These are phyloP conservation scores for Apocheima hispidaria DNA, from an alignment of 2,888 invertebrate species.

Conservation along the genomic window DNA sequence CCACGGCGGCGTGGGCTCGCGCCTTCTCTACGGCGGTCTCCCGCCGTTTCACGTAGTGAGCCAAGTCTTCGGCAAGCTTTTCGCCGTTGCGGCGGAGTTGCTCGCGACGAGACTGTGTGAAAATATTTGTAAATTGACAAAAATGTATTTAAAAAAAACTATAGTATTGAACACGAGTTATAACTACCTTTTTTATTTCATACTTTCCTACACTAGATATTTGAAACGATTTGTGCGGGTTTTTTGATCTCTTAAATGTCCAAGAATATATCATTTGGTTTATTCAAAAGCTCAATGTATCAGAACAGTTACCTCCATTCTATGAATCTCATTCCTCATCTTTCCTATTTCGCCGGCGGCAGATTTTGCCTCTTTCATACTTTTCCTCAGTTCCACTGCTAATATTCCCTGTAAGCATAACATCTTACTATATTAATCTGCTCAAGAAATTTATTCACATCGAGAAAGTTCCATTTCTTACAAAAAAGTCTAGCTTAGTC, in stretches of 20 bases:
- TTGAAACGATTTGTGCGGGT: too few relatives aligned
- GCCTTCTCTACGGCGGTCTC: constrained; percentile 74
- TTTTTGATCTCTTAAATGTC: too few relatives aligned
- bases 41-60: constrained; percentile 74
- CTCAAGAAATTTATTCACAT: too few relatives aligned
- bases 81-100: constrained; percentile 77
- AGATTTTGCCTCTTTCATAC: constrained; percentile 88
- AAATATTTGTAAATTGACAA: background rate
- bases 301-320: constrained; percentile 89
- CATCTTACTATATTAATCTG: too few relatives aligned
- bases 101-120: constrained; percentile 71
- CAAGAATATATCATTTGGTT: background rate
- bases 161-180: too few relatives aligned
- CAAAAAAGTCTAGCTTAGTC: too few relatives aligned
- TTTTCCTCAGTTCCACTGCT: constrained; percentile 90
- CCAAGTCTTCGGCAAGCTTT: constrained; percentile 76
- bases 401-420: constrained; percentile 87
- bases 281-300: background rate
- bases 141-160: too few relatives aligned
- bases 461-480: too few relatives aligned
- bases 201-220: too few relatives aligned
- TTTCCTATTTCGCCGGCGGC: constrained; percentile 89
- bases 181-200: too few relatives aligned
- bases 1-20: constrained; percentile 73
- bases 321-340: constrained; percentile 93